phyloP scores from a whole-genome alignment of 2,888 invertebrate genomes.

The Tuta absoluta region DNA sequence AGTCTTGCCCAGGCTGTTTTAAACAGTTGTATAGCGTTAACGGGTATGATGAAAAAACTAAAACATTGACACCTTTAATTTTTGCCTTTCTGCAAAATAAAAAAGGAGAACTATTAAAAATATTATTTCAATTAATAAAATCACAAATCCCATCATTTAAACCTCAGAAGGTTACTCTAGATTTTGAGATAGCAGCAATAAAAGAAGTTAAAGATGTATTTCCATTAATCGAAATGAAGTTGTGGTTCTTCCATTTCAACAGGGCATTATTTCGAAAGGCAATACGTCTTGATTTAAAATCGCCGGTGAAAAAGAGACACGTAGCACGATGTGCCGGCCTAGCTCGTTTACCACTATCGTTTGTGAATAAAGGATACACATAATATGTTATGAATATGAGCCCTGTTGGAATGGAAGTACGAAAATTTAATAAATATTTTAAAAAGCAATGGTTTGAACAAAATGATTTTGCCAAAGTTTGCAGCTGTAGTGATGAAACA shows the following conservation, averaged over 20 bases:
- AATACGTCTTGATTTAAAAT: no score
- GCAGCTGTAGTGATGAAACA: constrained; percentile 24
- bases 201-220: constrained; percentile 24
- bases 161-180: constrained; percentile 25
- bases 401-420: no score
- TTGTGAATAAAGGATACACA: no score
- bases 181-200: constrained; percentile 27
- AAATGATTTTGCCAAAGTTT: constrained; percentile 19
- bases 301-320: no score
- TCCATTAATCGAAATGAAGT: constrained; percentile 15
- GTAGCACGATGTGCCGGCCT: no score
- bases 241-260: constrained; percentile 25
- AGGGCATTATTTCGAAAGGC: not conserved
- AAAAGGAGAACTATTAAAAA: not conserved
- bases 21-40: no score
- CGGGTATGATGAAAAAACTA: no score
- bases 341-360: no score
- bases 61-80: no score
- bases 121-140: constrained; percentile 12
- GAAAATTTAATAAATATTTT: constrained; percentile 29
- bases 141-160: not conserved
- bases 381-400: no score
- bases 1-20: no score
- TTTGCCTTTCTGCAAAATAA: not conserved
- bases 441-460: constrained; percentile 26